phyloP scores from a whole-genome alignment of 2,888 invertebrate genomes.

The Dendrolimus houi region DNA sequence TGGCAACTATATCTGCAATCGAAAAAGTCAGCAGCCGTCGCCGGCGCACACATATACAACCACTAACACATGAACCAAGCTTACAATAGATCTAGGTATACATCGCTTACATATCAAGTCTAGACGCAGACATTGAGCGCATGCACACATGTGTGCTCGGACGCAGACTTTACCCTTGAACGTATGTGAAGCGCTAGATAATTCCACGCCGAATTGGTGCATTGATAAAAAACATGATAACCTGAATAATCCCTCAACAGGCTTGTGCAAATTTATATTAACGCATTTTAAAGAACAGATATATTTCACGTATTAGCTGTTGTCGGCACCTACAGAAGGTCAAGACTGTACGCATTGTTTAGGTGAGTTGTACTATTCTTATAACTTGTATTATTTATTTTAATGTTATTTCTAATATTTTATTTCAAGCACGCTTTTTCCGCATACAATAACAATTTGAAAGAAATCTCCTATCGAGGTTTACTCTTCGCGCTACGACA shows the following conservation, averaged over 20 bases:
- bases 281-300: neutral
- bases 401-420: no score
- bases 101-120: slow-evolving; percentile 26
- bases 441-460: no score
- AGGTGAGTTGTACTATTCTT: no score
- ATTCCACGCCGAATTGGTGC: slow-evolving; percentile 59
- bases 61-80: slow-evolving; percentile 36
- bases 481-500: no score
- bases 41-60: slow-evolving; percentile 41
- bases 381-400: no score
- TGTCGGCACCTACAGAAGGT: slow-evolving; percentile 53
- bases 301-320: slow-evolving; percentile 11
- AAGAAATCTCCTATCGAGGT: no score
- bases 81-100: slow-evolving; percentile 55
- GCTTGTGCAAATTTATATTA: slow-evolving; percentile 20
- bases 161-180: slow-evolving; percentile 70
- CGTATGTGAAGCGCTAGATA: slow-evolving; percentile 64
- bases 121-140: slow-evolving; percentile 34
- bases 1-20: slow-evolving; percentile 67
- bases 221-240: slow-evolving; percentile 68
- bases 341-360: no score
- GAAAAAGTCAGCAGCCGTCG: slow-evolving; percentile 60
- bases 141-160: slow-evolving; percentile 47
- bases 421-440: no score
- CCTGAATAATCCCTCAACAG: slow-evolving; percentile 44